Base-by-base conservation (phyloP, 1,140 invertebrate species). In the Danaus plexippus region DNA sequence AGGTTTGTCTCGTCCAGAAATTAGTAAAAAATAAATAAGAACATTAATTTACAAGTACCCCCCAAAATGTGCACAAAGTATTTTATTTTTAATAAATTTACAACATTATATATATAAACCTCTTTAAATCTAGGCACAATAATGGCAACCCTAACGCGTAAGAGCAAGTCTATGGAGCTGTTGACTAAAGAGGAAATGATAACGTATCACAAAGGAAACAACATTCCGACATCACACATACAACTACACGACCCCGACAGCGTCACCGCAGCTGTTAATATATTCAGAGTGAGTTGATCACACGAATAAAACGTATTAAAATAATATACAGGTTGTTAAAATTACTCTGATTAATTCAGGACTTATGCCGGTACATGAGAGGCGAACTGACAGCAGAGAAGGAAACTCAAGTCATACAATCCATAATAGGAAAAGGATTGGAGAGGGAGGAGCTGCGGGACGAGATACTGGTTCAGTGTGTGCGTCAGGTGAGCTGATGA, bases 241-340 rank as follows among this genome's bases (percentile, higher is more conserved):
- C 95, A 97, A 71, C 92, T 99, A 88, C 97, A 97, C 80, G 97
- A 98, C 88, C 95, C 96, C 1, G 96, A 98, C 70, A 98, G 98
- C 77, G 92, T 97, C 11, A 93, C 93, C 46, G 89, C 97, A 1
- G 95, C 96, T 5, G 97, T 96, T 73, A 92, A 92, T 59, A 94
- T 97, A 59, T 98, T 98, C 75, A 92, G 96, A 79, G 96, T 96
- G 86, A 89, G 89, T 87, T 7, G 7, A 5, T 32, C 0, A 8
- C 22, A 32, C 5, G 22, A 32, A 32, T 32, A 32, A 32, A 32
- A 32, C 22, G 7, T 4, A 32, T 6, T 32, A 32, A 32, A 2
- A 32, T 32, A 22, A 32, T 32, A 3, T 32, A 32, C 22, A 32
- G 7, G 22, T 32, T 32, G 22, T 32, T 3, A 32, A 32, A 2